phyloP scores from a whole-genome alignment of 2,888 invertebrate genomes.

The Tiliacea citrago region DNA sequence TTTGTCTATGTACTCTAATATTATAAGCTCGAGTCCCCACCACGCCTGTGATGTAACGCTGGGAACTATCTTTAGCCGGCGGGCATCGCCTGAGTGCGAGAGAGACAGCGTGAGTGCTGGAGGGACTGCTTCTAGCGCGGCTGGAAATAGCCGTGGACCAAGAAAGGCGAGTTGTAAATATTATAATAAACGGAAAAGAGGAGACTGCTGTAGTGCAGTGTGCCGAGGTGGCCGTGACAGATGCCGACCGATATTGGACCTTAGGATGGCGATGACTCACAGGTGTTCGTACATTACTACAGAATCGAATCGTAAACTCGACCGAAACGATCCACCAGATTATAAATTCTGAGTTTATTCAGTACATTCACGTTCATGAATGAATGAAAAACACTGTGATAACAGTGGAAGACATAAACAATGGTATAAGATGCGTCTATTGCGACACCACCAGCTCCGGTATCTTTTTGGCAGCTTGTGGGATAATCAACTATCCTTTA shows the following conservation, averaged over 20 bases:
- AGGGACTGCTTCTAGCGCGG: conserved; percentile 80
- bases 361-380: conserved; percentile 73
- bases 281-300: conserved; percentile 43
- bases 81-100: conserved; percentile 78
- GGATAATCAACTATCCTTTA: conserved; percentile 65
- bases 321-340: conserved; percentile 55
- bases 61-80: conserved; percentile 86
- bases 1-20: conserved; percentile 90
- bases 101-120: conserved; percentile 81
- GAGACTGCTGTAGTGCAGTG: conserved; percentile 89
- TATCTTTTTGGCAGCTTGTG: conserved; percentile 78
- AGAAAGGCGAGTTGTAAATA: conserved; percentile 91
- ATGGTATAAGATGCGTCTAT: conserved; percentile 63
- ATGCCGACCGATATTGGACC: conserved; percentile 77
- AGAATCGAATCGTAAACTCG: conserved; percentile 62
- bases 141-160: conserved; percentile 91
- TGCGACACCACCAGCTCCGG: conserved; percentile 72
- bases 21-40: conserved; percentile 89
- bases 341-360: conserved; percentile 70
- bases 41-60: conserved; percentile 89
- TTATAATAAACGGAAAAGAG: conserved; percentile 90
- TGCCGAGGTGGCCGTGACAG: conserved; percentile 87
- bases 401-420: conserved; percentile 71
- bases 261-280: conserved; percentile 73
- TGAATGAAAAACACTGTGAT: conserved; percentile 77